These are phyloP conservation scores for Pygocentrus nattereri DNA, from an alignment of 2,797 vertebrate genomes.

Conservation along the genomic window DNA sequence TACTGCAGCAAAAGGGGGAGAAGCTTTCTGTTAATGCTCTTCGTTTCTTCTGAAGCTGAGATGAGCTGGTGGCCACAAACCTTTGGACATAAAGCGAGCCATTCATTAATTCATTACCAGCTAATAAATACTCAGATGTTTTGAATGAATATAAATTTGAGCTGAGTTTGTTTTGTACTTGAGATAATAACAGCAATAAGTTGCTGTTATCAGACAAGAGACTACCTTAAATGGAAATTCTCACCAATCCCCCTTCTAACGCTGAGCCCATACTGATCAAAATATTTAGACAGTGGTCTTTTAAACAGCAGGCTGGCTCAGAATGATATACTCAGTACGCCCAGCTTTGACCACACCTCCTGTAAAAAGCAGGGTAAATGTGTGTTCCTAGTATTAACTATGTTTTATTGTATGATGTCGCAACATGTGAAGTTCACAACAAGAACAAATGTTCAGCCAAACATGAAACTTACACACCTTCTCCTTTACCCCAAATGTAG, in stretches of 20 bases:
- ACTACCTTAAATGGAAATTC: conserved; percentile 21
- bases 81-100: no score
- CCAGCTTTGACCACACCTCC: neutral
- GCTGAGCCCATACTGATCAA: conserved; percentile 21
- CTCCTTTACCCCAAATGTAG: no score
- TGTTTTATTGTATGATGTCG: neutral
- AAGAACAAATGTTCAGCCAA: neutral
- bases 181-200: neutral
- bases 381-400: neutral
- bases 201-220: neutral
- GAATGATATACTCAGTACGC: neutral
- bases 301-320: conserved; percentile 21
- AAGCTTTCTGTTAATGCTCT: no score
- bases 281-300: conserved; percentile 50
- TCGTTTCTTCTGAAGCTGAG: no score
- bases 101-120: no score
- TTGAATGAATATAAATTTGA: neutral
- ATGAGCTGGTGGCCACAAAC: no score
- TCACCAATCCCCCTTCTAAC: conserved; percentile 3
- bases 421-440: neutral
- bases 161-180: neutral
- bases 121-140: neutral
- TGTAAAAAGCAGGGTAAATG: neutral
- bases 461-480: neutral
- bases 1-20: no score